phyloP scores from a whole-genome alignment of 2,888 invertebrate genomes.

The Hermaeophaga mercurialis region DNA sequence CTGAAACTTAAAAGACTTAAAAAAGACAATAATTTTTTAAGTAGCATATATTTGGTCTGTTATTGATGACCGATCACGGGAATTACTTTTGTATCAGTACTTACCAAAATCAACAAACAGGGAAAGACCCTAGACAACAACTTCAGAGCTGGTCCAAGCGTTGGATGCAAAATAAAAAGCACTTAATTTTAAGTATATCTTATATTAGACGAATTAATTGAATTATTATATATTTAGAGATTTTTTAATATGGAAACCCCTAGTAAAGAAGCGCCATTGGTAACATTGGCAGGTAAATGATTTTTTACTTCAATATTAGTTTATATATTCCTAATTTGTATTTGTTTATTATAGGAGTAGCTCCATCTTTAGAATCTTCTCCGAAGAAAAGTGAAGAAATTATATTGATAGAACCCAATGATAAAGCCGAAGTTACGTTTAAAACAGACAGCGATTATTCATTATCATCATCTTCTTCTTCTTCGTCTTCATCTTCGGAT shows the following conservation, averaged over 20 bases:
- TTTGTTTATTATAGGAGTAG: constrained; percentile 26
- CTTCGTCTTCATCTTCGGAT: constrained; percentile 13
- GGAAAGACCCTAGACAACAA: constrained; percentile 66
- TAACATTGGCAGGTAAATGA: constrained; percentile 26
- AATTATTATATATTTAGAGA: constrained; percentile 17
- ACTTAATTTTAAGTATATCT: constrained; percentile 31
- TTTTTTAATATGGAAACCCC: constrained; percentile 24
- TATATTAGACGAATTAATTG: constrained; percentile 40
- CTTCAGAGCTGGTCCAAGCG: constrained; percentile 57
- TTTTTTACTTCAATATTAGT: background rate
- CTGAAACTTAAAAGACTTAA: constrained; percentile 20
- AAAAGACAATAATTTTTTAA: constrained; percentile 21
- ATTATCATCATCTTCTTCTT: constrained; percentile 9
- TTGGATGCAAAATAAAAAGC: constrained; percentile 47
- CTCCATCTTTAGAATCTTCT: constrained; percentile 42
- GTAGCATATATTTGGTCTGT: constrained; percentile 43
- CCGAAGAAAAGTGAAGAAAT: constrained; percentile 31
- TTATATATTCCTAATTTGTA: constrained; percentile 15
- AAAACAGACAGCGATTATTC: constrained; percentile 27
- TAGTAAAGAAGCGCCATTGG: constrained; percentile 36
- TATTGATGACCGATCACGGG: constrained; percentile 65
- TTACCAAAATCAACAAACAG: constrained; percentile 60
- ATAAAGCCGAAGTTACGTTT: constrained; percentile 39
- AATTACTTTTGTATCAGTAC: constrained; percentile 61
- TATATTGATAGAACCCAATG: constrained; percentile 28